These are phyloP conservation scores for Halesus radiatus DNA, from an alignment of 1,140 invertebrate species.

Conservation along the genomic window DNA sequence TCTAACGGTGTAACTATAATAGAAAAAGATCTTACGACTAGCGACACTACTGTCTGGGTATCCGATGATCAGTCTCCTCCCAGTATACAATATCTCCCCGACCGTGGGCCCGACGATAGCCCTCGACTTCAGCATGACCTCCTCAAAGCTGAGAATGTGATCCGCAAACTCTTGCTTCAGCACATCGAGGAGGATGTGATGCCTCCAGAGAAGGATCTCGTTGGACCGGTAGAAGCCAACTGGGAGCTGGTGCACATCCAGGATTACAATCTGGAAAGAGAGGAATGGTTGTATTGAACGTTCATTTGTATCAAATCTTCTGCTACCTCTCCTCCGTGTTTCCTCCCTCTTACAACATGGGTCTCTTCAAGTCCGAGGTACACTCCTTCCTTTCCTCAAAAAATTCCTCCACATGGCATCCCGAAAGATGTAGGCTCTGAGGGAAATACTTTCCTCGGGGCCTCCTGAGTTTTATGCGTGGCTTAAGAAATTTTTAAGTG, in stretches of 20 bases:
- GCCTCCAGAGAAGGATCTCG: conserved; percentile 67
- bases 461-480: too few species aligned
- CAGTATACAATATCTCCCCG: conserved; percentile 74
- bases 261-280: conserved; percentile 71
- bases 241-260: conserved; percentile 82
- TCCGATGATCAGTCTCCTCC: conserved; percentile 76
- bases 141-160: conserved; percentile 68
- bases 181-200: conserved; percentile 72
- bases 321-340: too few species aligned
- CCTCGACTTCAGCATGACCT: conserved; percentile 60
- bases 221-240: conserved; percentile 73
- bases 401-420: too few species aligned
- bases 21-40: conserved; percentile 64
- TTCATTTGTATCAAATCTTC: too few species aligned
- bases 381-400: too few species aligned
- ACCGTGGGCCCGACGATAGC: conserved; percentile 71
- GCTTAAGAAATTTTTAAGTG: too few species aligned
- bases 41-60: conserved; percentile 74
- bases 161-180: conserved; percentile 75
- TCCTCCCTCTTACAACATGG: too few species aligned
- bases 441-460: too few species aligned
- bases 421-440: too few species aligned
- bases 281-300: too few species aligned
- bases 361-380: too few species aligned
- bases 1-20: too few species aligned